Evolutionary conservation across 2,797 vertebrate species (phyloP).

Genomic region (Lycodopsis pacificus): DNA sequence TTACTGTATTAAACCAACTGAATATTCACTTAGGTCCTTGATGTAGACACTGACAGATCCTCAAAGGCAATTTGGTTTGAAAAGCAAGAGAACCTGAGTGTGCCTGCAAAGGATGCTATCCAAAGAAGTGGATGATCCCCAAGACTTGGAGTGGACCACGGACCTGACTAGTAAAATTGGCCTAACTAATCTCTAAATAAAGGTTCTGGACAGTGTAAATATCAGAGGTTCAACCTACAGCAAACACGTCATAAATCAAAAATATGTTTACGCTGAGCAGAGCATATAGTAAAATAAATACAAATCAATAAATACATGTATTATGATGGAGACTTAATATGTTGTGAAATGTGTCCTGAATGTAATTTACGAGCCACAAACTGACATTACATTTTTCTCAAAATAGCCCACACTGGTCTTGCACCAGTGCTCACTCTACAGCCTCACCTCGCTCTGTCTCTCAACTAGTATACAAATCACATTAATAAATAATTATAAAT

Average conservation of each 20-base stretch:
- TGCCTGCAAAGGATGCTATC: slow-evolving; percentile 1
- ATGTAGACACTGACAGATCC: slow-evolving; percentile 4
- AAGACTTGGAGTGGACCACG: not conserved
- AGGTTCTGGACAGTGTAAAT: not conserved
- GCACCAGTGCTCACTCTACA: not conserved
- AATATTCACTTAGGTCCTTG: slow-evolving; percentile 13
- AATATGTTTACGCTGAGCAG: not conserved
- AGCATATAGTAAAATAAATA: not conserved
- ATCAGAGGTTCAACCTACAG: not conserved
- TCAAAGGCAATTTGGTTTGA: not conserved
- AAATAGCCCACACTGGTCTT: not conserved
- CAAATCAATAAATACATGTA: not conserved
- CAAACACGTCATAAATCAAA: not conserved
- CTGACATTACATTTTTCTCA: not conserved
- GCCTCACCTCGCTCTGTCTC: not conserved
- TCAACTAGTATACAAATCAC: not conserved
- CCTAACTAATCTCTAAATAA: not conserved
- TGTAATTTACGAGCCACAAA: not conserved
- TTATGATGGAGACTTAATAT: not conserved
- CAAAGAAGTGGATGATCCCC: not conserved
- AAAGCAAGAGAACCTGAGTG: not conserved
- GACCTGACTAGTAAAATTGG: not conserved
- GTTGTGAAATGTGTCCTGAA: not conserved
- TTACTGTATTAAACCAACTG: not conserved
- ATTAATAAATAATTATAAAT: not conserved